Base-by-base conservation (phyloP, 37 sponge, comb jelly and placozoan species). In the Cladorhizidae sp. region DNA sequence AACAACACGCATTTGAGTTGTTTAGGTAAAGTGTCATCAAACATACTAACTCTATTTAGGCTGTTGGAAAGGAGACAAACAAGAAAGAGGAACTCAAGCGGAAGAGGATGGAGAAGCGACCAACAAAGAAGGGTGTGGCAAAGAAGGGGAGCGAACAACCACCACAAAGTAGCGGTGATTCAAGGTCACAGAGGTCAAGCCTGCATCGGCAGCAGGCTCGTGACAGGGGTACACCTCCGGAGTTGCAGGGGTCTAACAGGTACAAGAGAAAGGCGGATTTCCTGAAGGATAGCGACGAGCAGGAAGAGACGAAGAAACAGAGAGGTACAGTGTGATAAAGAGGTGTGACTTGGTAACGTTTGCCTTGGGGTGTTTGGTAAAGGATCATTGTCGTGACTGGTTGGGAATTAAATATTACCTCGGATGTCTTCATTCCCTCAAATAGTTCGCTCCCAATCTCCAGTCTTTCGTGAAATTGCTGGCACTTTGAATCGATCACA, bases 51-150 rank as follows among this genome's bases (percentile, higher is more conserved):
- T 77, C 3, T 36, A 7, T 58, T 0, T 33, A 80, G 87, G 87
- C 75, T 28, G 87, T 79, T 41, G 75, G 80, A 57, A 80, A 80
- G 55, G 80, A 86, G 33, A 75, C 75, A 2, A 40, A 64, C 39
- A 57, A 73, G 21, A 79, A 74, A 74, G 80, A 80, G 7, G 77
- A 74, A 31, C 55, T 58, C 35, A 75, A 81, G 72, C 52, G 76
- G 63, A 35, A 9, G 18, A 87, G 52, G 76, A 87, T 25, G 39
- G 76, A 68, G 45, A 84, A 76, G 21, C 35, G 36, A 73, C 0
- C 36, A n/a, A 28, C 26, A 6, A 49, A 74, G 67, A 77, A 77
- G 28, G 64, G 5, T 18, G 49, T 8, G 31, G 18, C 50, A 26
- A 17, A 17, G 8, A 28, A 17, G 9, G 20, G 56, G 26, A 32